A percentile compares a stretch with the other conserved stretches of the same genome.
Evolutionary conservation across 2,888 invertebrate genomes (phyloP).

Genomic region (Hanleya hanleyi): DNA sequence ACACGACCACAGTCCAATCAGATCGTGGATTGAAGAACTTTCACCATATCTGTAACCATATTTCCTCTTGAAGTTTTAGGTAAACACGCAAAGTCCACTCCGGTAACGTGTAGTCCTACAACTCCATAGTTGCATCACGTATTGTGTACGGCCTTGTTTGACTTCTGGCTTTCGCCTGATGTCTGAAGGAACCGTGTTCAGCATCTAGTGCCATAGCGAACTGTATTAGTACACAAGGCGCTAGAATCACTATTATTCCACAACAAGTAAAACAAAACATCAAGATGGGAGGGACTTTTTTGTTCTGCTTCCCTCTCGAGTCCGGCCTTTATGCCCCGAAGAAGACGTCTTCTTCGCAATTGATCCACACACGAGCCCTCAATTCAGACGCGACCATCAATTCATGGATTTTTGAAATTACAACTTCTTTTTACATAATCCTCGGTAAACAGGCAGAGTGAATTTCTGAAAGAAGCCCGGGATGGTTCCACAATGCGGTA

Average conservation of each 20-base stretch:
- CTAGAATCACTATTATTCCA: conserved; percentile 4
- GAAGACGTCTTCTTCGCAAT: neutral
- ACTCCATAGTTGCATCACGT: neutral
- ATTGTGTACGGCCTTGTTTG: neutral
- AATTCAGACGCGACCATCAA: neutral
- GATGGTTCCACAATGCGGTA: neutral
- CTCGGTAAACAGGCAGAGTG: neutral
- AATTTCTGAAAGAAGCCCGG: neutral
- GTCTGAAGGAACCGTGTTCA: neutral
- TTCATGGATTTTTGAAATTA: conserved; percentile 8
- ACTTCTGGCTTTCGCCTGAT: neutral
- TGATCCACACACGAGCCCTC: neutral
- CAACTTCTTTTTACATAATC: conserved; percentile 3
- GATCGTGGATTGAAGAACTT: no score
- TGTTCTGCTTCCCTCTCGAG: neutral
- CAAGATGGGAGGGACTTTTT: neutral
- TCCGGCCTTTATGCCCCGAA: neutral
- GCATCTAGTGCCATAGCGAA: neutral
- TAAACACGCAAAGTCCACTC: no score
- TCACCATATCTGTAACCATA: no score
- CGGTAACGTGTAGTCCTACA: no score
- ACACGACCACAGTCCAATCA: no score
- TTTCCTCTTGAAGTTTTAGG: no score
- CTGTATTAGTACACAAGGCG: conserved; percentile 5
- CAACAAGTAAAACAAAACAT: conserved; percentile 5